Evolutionary conservation across 2,888 invertebrate genomes (phyloP), one percentile per base, ranked within the genome.

Genomic region (Leucozona laternaria): DNA sequence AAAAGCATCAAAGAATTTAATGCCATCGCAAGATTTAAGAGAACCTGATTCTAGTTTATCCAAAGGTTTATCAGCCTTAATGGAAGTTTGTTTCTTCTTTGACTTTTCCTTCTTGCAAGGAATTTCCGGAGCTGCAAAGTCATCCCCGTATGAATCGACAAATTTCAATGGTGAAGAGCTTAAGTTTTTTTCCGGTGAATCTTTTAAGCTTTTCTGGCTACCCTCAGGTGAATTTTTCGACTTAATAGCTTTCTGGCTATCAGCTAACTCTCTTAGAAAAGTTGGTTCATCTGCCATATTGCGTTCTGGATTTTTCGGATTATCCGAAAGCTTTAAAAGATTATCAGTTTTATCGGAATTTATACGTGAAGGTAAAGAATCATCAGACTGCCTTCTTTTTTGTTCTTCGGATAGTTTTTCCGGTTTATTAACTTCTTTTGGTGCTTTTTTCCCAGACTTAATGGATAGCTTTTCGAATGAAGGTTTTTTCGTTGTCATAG

Each of bases 1-100:
- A 53, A 81, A 88, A 34, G 85, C 80, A 34, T 88, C 83, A 45
- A 86, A 75, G 45, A 88, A 83, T 15, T 86, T 43, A 25, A 86
- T 79, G 0, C 62, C 72, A 17, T 81, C 85, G 11, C 48, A 45
- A 0, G 83, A 45, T 55, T 85, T 85, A 7, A 20, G 34, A 28
- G 70, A n/a, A n/a, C n/a, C 8, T 22, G 66, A 8, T 45, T 76
- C 70, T 0, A 22, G 1, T 17, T 73, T 78, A 31, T 78, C 72
- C 5, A 40, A 31, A 15, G 57, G 20, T 40, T 71, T 83, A 15
- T 64, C 79, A 28, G 55, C 34, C n/a, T 76, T 87, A 4, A 17
- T 64, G 1, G 71, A 20, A 17, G 31, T 57, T 70, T 34, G 48
- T 50, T 82, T 88, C 60, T 71, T 87, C 79, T 81, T 72, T 1